phyloP scores from a whole-genome alignment of 2,888 invertebrate genomes.

The Gymnosoma rotundatum region DNA sequence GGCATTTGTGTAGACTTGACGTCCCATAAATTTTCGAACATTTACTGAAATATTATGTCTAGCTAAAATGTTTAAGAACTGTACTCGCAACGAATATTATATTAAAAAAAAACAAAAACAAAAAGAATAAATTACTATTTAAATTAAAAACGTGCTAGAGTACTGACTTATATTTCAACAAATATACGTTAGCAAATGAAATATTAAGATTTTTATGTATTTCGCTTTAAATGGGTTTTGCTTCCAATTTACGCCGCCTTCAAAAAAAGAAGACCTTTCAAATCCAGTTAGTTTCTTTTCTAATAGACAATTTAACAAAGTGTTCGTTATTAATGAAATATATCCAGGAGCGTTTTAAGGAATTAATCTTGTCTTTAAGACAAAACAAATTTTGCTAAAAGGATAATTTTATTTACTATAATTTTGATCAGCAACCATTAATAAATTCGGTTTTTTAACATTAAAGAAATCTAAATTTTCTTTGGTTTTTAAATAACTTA shows the following conservation, averaged over 20 bases:
- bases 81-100: constrained; percentile 47
- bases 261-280: background rate
- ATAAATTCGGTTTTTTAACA: too few relatives aligned
- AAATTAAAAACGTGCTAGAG: background rate
- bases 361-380: too few relatives aligned
- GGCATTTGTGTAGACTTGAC: constrained; percentile 42
- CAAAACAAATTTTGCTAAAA: too few relatives aligned
- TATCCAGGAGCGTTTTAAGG: too few relatives aligned
- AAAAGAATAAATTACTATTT: background rate
- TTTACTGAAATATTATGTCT: constrained; percentile 36
- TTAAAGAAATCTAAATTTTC: too few relatives aligned
- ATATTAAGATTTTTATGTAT: too few relatives aligned
- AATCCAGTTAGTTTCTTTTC: background rate
- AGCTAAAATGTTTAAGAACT: constrained; percentile 48
- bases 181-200: constrained; percentile 28
- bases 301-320: too few relatives aligned
- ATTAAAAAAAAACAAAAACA: constrained; percentile 6
- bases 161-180: background rate
- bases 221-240: background rate
- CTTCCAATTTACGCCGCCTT: too few relatives aligned
- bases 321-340: too few relatives aligned
- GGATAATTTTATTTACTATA: too few relatives aligned
- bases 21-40: constrained; percentile 55
- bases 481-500: too few relatives aligned
- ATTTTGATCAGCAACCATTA: too few relatives aligned